Base-by-base conservation (phyloP, 2,113 vertebrate species). In the Bos javanicus region DNA sequence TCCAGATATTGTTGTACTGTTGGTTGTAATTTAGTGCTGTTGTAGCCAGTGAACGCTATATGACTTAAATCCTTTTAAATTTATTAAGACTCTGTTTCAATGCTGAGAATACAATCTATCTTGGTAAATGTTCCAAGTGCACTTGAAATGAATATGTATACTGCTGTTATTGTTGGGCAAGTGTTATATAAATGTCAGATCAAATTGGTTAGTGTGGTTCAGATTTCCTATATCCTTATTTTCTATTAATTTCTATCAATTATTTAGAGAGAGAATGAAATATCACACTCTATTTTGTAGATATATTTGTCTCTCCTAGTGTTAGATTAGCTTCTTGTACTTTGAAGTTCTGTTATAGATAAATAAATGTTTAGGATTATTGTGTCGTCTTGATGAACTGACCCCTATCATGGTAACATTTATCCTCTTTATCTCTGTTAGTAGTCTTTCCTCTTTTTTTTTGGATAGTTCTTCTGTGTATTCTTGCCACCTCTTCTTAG, bases 301-400 rank as follows among this genome's bases (percentile, higher is more conserved):
- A 36, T 87, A 71, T 74, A 25, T 83, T n/a, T 86, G 6, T 83
- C 76, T 94, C 30, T 91, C 7, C 46, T 76, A 67, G 52, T 83
- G 36, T 83, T 83, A 62, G n/a, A 59, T 82, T 25, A 54, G 13
- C 39, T 95, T 92, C 33, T 57, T 84, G 28, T 87, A n/a, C 36
- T 83, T 91, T 81, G 36, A 95, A 92, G 30, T 78, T 52, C 23
- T 87, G 25, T 96, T 94, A 95, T 88, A 78, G 54, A 83, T 97
- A 39, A 62, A 8, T 92, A 57, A 74, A 57, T 78, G 25, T 84
- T 95, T 78, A 89, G 90, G 30, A 50, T 76, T 95, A n/a, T 92
- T 92, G 26, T 62, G 16, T 64, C 33, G 5, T 85, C 33, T 87
- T 88, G 26, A 76, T 92, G 78, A 92, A 78, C 33, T 94, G 83